Percentiles rank a stretch among this genome's conserved stretches.
phyloP scores from a whole-genome alignment of 2,888 invertebrate species.

The Tipula lateralis region DNA sequence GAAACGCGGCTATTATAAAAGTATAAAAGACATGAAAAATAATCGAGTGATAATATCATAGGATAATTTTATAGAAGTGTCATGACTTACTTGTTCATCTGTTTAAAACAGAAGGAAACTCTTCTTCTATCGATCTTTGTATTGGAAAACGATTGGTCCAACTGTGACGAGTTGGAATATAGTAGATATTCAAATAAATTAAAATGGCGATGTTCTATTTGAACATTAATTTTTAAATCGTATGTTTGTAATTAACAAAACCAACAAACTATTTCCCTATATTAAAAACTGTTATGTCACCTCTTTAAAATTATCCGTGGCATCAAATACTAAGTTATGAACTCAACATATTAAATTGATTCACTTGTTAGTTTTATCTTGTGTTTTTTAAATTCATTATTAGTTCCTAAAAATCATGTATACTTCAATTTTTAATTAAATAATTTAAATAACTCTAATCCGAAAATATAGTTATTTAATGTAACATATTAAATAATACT shows the following conservation, averaged over 20 bases:
- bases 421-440: neutral
- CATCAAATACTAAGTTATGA: neutral
- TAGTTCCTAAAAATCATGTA: neutral
- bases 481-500: neutral
- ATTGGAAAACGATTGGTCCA: too few relatives aligned
- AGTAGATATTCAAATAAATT: too few relatives aligned
- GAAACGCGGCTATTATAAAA: too few relatives aligned
- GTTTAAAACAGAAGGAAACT: neutral
- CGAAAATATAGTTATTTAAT: neutral
- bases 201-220: too few relatives aligned
- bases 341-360: neutral
- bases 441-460: neutral
- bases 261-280: neutral
- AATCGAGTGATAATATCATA: neutral
- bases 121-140: neutral
- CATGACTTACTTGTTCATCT: neutral
- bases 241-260: neutral
- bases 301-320: neutral
- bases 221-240: too few relatives aligned
- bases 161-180: too few relatives aligned
- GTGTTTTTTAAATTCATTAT: conserved; percentile 27
- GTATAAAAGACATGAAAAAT: neutral
- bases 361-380: too few relatives aligned
- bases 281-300: neutral
- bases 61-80: neutral